Evolutionary conservation across 2,113 vertebrate genomes (phyloP), one percentile per base, ranked within the genome.

Genomic region (Apistogramma diplotaenia): DNA sequence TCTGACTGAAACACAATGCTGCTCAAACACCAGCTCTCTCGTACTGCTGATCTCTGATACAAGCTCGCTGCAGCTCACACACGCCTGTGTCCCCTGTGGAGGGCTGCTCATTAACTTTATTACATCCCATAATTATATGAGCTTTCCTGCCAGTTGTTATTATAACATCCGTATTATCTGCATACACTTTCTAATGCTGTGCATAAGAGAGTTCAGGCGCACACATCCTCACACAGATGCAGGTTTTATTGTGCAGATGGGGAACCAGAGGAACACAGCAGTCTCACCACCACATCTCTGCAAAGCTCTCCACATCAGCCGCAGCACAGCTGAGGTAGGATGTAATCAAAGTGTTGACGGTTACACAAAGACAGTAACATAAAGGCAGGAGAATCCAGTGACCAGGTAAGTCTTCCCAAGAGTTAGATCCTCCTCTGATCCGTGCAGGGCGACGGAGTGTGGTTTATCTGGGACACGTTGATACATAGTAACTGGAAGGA

Each of bases 31-130:
- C 77, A 51, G 53, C 37, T 23, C 40, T 23, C 70, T 23, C 6
- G 51, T 4, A 46, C 5, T 56, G 25, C 29, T 16, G n/a, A 6
- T 49, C 55, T 49, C 59, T 37, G 31, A 55, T 18, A 57, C 21
- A 33, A 25, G 29, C 46, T 9, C 56, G 19, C n/a, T 7, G 12
- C 58, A 49, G 1, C 55, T 7, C 35, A 72, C 27, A 53, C 31
- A 19, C 15, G 6, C 16, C 73, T 43, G 51, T 35, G 57, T 86
- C 91, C 85, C 87, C 35, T 76, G 71, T 57, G 84, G 89, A 78
- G 85, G 79, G 87, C 80, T 85, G 58, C 87, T 91, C 90, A 87
- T 92, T 91, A 91, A 84, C 77, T 87, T 92, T 85, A 90, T 92
- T 89, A 84, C 86, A 77, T 77, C 80, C 46, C 79, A 76, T 89